phyloP scores from a whole-genome alignment of 2,888 invertebrate genomes.

The Trichopria drosophilae region DNA sequence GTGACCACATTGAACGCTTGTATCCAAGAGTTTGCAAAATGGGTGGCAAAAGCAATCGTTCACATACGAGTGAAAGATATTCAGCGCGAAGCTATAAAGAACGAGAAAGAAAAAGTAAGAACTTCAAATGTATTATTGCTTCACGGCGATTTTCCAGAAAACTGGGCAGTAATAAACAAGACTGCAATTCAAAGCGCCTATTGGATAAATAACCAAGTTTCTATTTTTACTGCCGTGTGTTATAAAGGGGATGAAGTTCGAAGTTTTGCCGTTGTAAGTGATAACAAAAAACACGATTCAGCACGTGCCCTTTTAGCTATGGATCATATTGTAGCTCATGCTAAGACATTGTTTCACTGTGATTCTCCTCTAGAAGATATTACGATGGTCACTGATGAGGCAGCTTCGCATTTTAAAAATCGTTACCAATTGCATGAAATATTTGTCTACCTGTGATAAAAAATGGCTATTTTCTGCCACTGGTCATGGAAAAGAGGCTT shows the following conservation, averaged over 20 bases:
- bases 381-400: too few relatives aligned
- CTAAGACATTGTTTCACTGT: too few relatives aligned
- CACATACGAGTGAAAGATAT: constrained; percentile 5
- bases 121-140: constrained; percentile 2
- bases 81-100: constrained; percentile 8
- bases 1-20: too few relatives aligned
- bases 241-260: background rate
- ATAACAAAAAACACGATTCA: constrained; percentile 17
- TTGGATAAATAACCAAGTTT: constrained; percentile 22
- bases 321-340: too few relatives aligned
- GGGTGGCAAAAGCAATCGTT: constrained; percentile 2
- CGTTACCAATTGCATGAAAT: too few relatives aligned
- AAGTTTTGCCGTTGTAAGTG: constrained; percentile 18
- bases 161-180: constrained; percentile 15
- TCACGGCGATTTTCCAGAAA: constrained; percentile 18
- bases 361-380: too few relatives aligned
- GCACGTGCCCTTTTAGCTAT: constrained; percentile 17
- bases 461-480: too few relatives aligned
- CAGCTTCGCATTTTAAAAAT: too few relatives aligned
- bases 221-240: constrained; percentile 22
- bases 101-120: constrained; percentile 2
- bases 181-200: constrained; percentile 16
- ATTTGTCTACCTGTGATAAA: too few relatives aligned
- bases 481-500: too few relatives aligned
- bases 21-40: constrained; percentile 10